Conservation (phyloP, 2,888 invertebrate genomes). For the Thymelicus lineola region DNA sequence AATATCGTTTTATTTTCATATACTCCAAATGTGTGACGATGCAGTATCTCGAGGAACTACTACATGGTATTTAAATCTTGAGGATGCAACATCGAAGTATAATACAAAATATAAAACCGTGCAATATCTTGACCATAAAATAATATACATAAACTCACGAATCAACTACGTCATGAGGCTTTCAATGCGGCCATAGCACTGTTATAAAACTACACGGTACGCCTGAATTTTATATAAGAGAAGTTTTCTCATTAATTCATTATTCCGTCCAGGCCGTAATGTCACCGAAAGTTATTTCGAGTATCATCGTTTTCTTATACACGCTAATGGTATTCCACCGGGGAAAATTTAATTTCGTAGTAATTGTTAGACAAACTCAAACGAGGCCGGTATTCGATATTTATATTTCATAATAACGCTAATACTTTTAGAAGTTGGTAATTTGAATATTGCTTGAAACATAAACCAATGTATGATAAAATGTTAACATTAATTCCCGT, state of each 20-base stretch:
- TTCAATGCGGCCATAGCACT: neutral
- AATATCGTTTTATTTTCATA: no score
- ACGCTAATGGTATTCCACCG: slow-evolving; percentile 22
- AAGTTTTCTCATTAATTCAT: slow-evolving; percentile 30
- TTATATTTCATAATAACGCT: slow-evolving; percentile 36
- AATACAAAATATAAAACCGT: neutral
- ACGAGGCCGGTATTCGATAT: slow-evolving; percentile 21
- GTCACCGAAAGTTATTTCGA: slow-evolving; percentile 27
- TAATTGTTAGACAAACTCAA: slow-evolving; percentile 35
- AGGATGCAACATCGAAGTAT: no score
- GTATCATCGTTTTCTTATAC: slow-evolving; percentile 36
- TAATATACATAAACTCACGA: neutral
- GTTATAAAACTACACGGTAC: neutral
- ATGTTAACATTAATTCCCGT: slow-evolving; percentile 7
- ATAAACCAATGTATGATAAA: slow-evolving; percentile 16
- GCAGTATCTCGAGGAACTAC: no score
- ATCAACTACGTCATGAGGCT: neutral
- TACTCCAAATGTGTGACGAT: no score
- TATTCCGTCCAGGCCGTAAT: slow-evolving; percentile 26
- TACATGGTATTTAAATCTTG: no score
- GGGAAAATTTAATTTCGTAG: slow-evolving; percentile 29
- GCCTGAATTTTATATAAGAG: slow-evolving; percentile 9
- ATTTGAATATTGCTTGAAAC: slow-evolving; percentile 17
- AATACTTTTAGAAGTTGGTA: slow-evolving; percentile 26
- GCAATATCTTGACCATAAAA: neutral